Evolutionary conservation across 2,797 vertebrate genomes (phyloP), one percentile per base, ranked within the genome.

Genomic region (Odontamblyopus rebecca): DNA sequence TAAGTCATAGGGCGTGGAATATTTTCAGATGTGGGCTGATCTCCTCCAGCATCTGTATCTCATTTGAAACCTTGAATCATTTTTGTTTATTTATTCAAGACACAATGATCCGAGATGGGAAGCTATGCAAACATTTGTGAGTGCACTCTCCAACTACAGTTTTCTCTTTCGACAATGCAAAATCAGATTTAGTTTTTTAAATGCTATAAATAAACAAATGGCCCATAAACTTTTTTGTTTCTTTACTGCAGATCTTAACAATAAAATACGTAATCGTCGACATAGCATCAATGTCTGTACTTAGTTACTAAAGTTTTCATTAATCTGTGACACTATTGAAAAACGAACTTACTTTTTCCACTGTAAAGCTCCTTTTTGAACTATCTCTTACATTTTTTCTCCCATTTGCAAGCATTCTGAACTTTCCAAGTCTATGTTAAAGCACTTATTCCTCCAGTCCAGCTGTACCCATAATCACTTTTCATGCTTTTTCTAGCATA

Each of bases 391-490:
- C 54, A 71, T 75, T 84, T 82, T 48, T 80, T 79, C 70, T 76
- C 67, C 78, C 57, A 61, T 18, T 64, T 63, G 76, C 50, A 67
- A 69, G 67, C 73, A 64, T 69, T 64, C 32, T 13, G 77, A 74
- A 68, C 71, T 57, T 53, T 84, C 79, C 81, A 84, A 71, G 65
- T 79, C 73, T 78, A 44, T 86, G 83, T 65, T 82, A 75, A 89
- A 88, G 68, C 60, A 76, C 85, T 90, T 87, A 80, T 51, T 77
- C 77, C 72, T 80, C 67, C 67, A 82, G 81, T 86, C 77, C 80
- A 81, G 68, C 83, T 82, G 79, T 59, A 80, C 74, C 81, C 67
- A 73, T 75, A 79, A 81, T 82, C 69, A 29, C 69, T 61, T 79
- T 75, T 74, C 71, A 76, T 74, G 68, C 83, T 79, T 68, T 62